These are phyloP conservation scores for Malacosoma neustria DNA, from an alignment of 2,888 invertebrate species.

Conservation along the genomic window DNA sequence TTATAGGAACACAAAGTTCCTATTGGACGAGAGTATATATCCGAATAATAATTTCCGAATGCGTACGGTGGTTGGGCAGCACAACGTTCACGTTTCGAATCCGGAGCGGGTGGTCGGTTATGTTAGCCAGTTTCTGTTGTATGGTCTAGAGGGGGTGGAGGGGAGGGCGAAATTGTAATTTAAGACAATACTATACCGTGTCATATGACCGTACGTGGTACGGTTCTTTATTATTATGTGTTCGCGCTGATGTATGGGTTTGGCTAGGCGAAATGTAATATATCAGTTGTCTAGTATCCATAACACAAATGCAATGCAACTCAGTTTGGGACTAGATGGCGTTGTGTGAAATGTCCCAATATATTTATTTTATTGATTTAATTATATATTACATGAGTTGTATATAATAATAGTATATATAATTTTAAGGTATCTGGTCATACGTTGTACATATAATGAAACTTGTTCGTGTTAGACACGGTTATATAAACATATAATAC, in stretches of 20 bases:
- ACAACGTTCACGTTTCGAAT: constrained; percentile 74
- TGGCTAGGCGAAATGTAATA: neutral
- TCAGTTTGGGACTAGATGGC: no score
- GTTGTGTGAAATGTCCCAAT: no score
- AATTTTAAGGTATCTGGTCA: neutral
- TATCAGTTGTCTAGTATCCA: no score
- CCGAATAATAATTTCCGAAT: constrained; percentile 30
- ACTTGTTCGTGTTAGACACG: no score
- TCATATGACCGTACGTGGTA: neutral
- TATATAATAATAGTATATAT: neutral
- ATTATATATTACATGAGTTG: neutral
- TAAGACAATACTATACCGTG: neutral
- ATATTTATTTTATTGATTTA: no score
- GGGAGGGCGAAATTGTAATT: constrained; percentile 37
- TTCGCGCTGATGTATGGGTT: neutral
- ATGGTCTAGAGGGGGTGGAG: constrained; percentile 34
- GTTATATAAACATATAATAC: no score
- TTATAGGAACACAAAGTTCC: constrained; percentile 28
- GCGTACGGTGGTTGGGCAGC: constrained; percentile 61
- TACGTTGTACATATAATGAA: no score
- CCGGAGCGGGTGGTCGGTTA: constrained; percentile 65
- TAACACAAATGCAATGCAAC: no score
- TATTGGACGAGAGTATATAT: constrained; percentile 33
- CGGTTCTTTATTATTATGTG: neutral
- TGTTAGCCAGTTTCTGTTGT: constrained; percentile 47